A percentile compares a stretch with the other conserved stretches of the same genome.
Conservation (phyloP, 1,140 invertebrate species). For the Cydia strobilella region DNA sequence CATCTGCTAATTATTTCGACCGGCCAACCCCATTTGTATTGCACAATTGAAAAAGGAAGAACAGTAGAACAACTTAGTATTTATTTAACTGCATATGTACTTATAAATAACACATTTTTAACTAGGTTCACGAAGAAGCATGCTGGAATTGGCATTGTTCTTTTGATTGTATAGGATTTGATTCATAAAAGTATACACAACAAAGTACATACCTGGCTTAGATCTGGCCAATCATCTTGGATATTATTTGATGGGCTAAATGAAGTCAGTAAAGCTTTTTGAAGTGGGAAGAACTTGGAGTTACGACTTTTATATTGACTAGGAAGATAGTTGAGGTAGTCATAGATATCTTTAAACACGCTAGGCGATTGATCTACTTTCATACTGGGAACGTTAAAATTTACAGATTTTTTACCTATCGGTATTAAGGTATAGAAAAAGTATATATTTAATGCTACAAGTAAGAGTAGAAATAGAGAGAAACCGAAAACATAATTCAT, state of each 20-base stretch:
- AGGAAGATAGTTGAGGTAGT: constrained; percentile 64
- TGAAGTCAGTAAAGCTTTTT: constrained; percentile 55
- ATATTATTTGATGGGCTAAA: constrained; percentile 56
- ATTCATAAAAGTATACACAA: constrained; percentile 26
- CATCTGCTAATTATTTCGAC: too few species aligned
- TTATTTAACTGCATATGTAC: too few species aligned
- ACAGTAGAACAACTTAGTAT: too few species aligned
- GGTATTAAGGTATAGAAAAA: constrained; percentile 69
- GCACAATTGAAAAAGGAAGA: too few species aligned
- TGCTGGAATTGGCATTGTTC: too few species aligned
- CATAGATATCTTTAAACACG: constrained; percentile 66
- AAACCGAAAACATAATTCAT: constrained; percentile 71
- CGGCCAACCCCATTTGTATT: too few species aligned
- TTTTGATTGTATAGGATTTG: too few species aligned
- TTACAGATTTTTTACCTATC: constrained; percentile 49
- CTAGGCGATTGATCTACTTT: constrained; percentile 55
- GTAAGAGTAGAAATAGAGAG: constrained; percentile 63
- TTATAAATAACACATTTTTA: too few species aligned
- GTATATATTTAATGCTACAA: constrained; percentile 69
- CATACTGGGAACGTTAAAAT: constrained; percentile 52
- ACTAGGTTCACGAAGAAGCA: too few species aligned
- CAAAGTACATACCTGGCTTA: constrained; percentile 57
- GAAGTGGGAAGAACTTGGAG: constrained; percentile 53
- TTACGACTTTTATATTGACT: constrained; percentile 64
- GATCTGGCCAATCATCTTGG: constrained; percentile 54